These are phyloP conservation scores for Baccha elongata DNA, from an alignment of 2,888 invertebrate species.

Conservation along the genomic window DNA sequence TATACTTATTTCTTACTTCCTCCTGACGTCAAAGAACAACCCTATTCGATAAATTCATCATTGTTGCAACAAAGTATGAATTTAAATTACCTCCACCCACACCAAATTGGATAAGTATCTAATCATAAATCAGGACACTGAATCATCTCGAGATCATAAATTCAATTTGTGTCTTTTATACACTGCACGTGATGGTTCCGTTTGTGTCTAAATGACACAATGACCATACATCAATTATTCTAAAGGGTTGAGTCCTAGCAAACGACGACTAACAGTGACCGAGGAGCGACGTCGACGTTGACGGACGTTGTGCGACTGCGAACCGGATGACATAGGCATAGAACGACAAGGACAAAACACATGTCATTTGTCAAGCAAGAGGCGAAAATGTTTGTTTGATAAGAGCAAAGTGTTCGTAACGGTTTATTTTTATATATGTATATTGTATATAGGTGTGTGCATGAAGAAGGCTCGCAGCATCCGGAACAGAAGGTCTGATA, in stretches of 20 bases:
- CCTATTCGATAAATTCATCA: not conserved
- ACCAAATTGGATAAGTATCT: slow-evolving; percentile 10
- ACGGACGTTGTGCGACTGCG: slow-evolving; percentile 8
- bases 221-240: slow-evolving; percentile 52
- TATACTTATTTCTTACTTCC: not conserved
- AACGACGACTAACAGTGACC: slow-evolving; percentile 6
- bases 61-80: slow-evolving; percentile 26
- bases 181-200: slow-evolving; percentile 51
- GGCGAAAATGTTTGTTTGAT: slow-evolving; percentile 49
- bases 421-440: slow-evolving; percentile 24
- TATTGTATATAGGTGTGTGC: not conserved
- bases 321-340: slow-evolving; percentile 62
- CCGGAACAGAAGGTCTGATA: slow-evolving; percentile 10
- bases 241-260: slow-evolving; percentile 55
- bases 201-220: slow-evolving; percentile 43
- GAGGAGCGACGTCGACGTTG: slow-evolving; percentile 5
- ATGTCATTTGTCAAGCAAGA: slow-evolving; percentile 74
- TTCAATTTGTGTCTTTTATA: slow-evolving; percentile 65
- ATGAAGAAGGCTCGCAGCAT: not conserved
- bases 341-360: slow-evolving; percentile 75
- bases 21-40: not conserved
- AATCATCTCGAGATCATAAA: slow-evolving; percentile 59
- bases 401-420: slow-evolving; percentile 21
- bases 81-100: slow-evolving; percentile 5
- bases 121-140: slow-evolving; percentile 55